A percentile compares a stretch with the other conserved stretches of the same genome.
These are phyloP conservation scores for Drosophila nigricruria DNA, from an alignment of 2,888 invertebrate species.

Conservation along the genomic window DNA sequence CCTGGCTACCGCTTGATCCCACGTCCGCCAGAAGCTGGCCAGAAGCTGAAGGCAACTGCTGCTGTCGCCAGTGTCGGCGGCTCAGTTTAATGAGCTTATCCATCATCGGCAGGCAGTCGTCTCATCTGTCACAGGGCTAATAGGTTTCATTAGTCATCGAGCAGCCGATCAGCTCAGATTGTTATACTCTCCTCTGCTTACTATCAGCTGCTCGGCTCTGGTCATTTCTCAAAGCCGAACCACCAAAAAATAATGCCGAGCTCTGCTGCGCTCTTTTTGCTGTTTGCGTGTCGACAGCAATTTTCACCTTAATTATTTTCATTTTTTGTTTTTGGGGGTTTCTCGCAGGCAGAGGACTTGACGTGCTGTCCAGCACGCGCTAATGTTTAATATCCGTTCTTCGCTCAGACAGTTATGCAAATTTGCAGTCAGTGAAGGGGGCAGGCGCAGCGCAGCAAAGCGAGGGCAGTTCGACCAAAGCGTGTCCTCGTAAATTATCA, in stretches of 20 bases:
- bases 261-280: conserved; percentile 4
- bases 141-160: conserved; percentile 79
- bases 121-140: conserved; percentile 79
- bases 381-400: conserved; percentile 76
- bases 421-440: conserved; percentile 60
- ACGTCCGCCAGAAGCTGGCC: conserved; percentile 27
- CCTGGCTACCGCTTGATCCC: conserved; percentile 70
- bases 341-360: conserved; percentile 24
- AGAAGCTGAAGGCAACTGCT: conserved; percentile 8
- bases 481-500: conserved; percentile 77
- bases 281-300: conserved; percentile 77
- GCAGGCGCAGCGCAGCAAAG: neutral
- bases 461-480: conserved; percentile 61
- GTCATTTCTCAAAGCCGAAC: conserved; percentile 68
- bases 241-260: conserved; percentile 32
- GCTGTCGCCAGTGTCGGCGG: conserved; percentile 41
- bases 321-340: conserved; percentile 17
- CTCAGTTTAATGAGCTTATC: conserved; percentile 75
- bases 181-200: conserved; percentile 9
- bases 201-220: conserved; percentile 60
- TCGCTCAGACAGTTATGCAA: conserved; percentile 76
- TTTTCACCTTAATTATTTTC: conserved; percentile 81
- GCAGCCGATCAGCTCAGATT: conserved; percentile 20
- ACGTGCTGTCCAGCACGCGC: conserved; percentile 75
- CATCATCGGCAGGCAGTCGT: conserved; percentile 63